These are phyloP conservation scores for Paelopatides confundens DNA, from an alignment of 53 echinoderm and acorn worm genomes.

Conservation along the genomic window DNA sequence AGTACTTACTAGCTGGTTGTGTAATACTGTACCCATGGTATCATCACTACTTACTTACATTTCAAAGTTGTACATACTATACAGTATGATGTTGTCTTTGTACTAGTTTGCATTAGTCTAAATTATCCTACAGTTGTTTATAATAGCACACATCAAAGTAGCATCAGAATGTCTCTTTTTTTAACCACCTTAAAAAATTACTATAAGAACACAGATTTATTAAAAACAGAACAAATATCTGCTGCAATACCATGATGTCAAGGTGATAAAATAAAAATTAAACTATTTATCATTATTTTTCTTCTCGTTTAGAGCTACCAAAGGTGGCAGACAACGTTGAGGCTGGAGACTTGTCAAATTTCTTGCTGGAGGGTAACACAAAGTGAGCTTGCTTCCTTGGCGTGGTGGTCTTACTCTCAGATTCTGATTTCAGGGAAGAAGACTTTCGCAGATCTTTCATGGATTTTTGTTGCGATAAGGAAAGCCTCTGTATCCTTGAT, in stretches of 20 bases:
- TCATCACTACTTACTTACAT: too few species aligned
- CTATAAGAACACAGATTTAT: too few species aligned
- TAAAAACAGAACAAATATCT: too few species aligned
- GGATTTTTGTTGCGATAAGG: constrained; percentile 66
- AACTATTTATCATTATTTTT: not conserved
- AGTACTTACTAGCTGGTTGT: too few species aligned
- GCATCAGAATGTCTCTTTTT: too few species aligned
- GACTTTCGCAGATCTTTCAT: constrained; percentile 71
- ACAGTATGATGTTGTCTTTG: too few species aligned
- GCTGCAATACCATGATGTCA: not conserved
- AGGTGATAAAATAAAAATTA: not conserved
- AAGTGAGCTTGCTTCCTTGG: constrained; percentile 69
- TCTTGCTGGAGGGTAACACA: constrained; percentile 72
- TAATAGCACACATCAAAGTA: too few species aligned
- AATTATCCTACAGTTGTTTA: too few species aligned
- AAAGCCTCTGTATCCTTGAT: constrained; percentile 57
- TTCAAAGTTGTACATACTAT: too few species aligned
- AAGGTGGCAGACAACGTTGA: constrained; percentile 49
- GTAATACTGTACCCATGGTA: too few species aligned
- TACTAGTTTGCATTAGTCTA: too few species aligned
- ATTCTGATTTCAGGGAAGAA: constrained; percentile 50
- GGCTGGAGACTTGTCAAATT: constrained; percentile 70
- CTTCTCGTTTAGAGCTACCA: constrained; percentile 30
- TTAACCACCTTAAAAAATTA: too few species aligned
- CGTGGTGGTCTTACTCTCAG: constrained; percentile 16